Conservation (phyloP, 1,140 invertebrate species). For the Tachypleus tridentatus region DNA sequence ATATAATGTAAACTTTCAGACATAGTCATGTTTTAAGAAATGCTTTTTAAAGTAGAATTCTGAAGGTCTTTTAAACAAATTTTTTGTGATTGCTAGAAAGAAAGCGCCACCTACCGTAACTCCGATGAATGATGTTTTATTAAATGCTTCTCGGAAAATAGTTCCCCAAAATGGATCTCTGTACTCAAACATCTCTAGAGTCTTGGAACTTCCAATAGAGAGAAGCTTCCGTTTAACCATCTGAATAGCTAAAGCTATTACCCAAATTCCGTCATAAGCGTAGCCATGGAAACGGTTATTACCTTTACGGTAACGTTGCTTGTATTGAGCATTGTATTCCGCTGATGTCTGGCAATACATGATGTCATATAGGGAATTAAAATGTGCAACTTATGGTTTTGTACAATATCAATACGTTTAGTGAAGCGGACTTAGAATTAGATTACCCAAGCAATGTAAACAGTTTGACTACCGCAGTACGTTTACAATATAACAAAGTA, state of each 20-base stretch:
- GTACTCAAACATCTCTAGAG: constrained; percentile 62
- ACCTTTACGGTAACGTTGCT: constrained; percentile 57
- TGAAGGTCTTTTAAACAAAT: too few relatives aligned
- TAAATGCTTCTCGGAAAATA: constrained; percentile 71
- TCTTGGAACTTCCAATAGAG: constrained; percentile 7
- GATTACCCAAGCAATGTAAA: too few relatives aligned
- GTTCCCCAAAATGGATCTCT: constrained; percentile 70
- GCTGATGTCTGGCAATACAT: constrained; percentile 56
- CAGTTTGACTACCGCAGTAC: too few relatives aligned
- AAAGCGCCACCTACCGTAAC: constrained; percentile 57
- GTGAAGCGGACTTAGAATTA: too few relatives aligned
- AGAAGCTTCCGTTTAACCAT: constrained; percentile 58
- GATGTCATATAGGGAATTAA: too few relatives aligned
- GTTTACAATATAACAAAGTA: too few relatives aligned
- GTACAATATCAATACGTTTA: too few relatives aligned
- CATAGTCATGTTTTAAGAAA: too few relatives aligned
- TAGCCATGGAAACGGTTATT: constrained; percentile 94
- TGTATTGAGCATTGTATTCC: constrained; percentile 74
- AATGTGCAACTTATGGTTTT: too few relatives aligned
- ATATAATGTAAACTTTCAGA: too few relatives aligned
- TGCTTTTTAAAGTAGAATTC: too few relatives aligned
- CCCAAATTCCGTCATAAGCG: constrained; percentile 95
- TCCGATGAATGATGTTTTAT: constrained; percentile 82
- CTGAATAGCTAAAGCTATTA: constrained; percentile 80
- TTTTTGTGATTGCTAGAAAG: too few relatives aligned